phyloP scores from a whole-genome alignment of 2,888 invertebrate species.

The Drosophila sordidapex region DNA sequence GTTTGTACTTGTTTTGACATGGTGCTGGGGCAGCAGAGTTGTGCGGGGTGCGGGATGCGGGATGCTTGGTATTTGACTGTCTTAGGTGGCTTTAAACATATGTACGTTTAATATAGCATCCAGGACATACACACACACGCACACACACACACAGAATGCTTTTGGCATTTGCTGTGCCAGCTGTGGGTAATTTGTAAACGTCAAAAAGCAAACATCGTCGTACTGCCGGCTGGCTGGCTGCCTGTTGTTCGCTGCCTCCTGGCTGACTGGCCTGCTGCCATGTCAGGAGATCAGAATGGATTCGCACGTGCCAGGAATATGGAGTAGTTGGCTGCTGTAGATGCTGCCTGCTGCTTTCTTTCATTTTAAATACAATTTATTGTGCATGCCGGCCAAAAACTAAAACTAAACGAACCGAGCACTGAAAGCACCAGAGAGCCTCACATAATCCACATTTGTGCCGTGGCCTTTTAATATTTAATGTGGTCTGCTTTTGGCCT shows the following conservation, averaged over 20 bases:
- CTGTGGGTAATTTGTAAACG: constrained; percentile 79
- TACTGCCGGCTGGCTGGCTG: constrained; percentile 44
- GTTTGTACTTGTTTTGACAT: constrained; percentile 70
- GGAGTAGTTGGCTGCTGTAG: constrained; percentile 27
- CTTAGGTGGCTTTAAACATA: constrained; percentile 67
- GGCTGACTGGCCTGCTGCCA: constrained; percentile 39
- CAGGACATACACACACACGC: constrained; percentile 27
- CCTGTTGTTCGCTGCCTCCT: constrained; percentile 19
- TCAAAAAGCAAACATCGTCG: constrained; percentile 78
- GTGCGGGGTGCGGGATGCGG: not conserved
- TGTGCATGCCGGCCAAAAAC: constrained; percentile 61
- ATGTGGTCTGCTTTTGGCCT: constrained; percentile 29
- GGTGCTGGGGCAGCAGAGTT: not conserved
- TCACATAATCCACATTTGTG: constrained; percentile 67
- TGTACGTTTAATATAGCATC: constrained; percentile 77
- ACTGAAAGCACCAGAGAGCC: constrained; percentile 22
- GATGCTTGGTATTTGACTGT: constrained; percentile 21
- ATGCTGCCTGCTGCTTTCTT: constrained; percentile 41
- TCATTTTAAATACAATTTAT: constrained; percentile 79
- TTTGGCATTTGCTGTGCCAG: constrained; percentile 61
- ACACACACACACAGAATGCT: constrained; percentile 36
- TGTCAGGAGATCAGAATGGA: constrained; percentile 74
- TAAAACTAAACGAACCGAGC: constrained; percentile 54
- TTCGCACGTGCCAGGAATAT: constrained; percentile 74
- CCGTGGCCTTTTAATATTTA: constrained; percentile 72